Percentiles rank a stretch among this genome's conserved stretches.
phyloP scores from a whole-genome alignment of 2,888 invertebrate genomes.

The Trachelus stipa region DNA sequence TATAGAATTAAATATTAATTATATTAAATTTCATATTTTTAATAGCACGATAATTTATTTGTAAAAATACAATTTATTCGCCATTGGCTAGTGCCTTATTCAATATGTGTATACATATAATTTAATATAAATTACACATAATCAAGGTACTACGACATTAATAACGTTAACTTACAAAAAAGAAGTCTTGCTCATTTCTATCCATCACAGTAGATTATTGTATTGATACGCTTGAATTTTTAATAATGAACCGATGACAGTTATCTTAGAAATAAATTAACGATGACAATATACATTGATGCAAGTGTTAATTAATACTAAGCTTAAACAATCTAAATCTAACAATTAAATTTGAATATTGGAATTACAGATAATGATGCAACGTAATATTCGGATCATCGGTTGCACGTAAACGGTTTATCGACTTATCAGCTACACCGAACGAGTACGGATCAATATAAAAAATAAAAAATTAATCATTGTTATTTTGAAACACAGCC shows the following conservation, averaged over 20 bases:
- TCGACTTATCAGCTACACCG: not conserved
- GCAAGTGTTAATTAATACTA: not conserved
- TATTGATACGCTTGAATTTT: not conserved
- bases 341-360: not conserved
- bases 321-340: not conserved
- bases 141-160: not conserved
- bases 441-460: not conserved
- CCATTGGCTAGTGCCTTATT: not conserved
- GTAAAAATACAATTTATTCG: not conserved
- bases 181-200: not conserved
- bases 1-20: not conserved
- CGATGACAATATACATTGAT: not conserved
- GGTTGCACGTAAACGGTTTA: not conserved
- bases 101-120: not conserved
- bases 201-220: not conserved
- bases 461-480: not conserved
- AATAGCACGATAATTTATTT: not conserved
- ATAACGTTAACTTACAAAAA: not conserved
- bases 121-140: not conserved
- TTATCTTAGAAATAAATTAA: not conserved
- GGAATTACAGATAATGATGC: not conserved
- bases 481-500: not conserved
- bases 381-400: not conserved
- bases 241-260: too few species aligned
- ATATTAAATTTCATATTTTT: not conserved